Evolutionary conservation across 2,888 invertebrate species (phyloP), one percentile per base, ranked within the genome.

Genomic region (Adelphocoris suturalis): DNA sequence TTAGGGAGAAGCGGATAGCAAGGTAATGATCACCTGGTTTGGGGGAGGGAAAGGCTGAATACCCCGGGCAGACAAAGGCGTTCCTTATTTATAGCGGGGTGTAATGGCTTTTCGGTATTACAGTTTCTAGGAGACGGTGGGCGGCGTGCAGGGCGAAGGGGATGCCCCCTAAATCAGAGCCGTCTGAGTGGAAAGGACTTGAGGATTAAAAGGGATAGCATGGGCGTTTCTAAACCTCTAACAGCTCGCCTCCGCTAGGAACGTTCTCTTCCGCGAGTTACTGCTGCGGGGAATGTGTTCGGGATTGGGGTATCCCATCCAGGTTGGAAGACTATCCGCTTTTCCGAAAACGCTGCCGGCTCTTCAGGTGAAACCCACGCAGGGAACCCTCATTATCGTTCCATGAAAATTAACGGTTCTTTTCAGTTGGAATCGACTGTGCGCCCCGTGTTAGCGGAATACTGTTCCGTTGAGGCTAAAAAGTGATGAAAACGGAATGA

Each of bases 21-120:
- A 85, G 85, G 85, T 85, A 61, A 61, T 85, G 85, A 85, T 85
- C 85, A 85, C 57, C 85, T 85, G 85, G 85, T 85, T 85, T 57
- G 11, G 61, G 85, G 13, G 82, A 23, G 23, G 48, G 82, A 23
- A 28, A 27, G 82, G 16, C 57, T 85, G 85, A 85, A 85, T 85
- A 85, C 85, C 61, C 61, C n/a, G 85, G 85, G 85, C 61, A 85
- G 85, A 85, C 85, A 85, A 85, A 85, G 57, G 85, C 85, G 85
- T 85, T 85, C 85, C 85, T 85, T 85, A 85, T 85, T 85, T 85
- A 85, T 85, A 85, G 85, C 57, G 13, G 37, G 85, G 85, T 85
- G 85, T 85, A 85, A 85, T 85, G 85, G 85, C 85, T 85, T 85
- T 85, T 85, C 85, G 61, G 85, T 85, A 85, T 85, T 85, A 85